Conservation (phyloP, 2,113 vertebrate genomes). For the Illadopsis cleaveri region DNA sequence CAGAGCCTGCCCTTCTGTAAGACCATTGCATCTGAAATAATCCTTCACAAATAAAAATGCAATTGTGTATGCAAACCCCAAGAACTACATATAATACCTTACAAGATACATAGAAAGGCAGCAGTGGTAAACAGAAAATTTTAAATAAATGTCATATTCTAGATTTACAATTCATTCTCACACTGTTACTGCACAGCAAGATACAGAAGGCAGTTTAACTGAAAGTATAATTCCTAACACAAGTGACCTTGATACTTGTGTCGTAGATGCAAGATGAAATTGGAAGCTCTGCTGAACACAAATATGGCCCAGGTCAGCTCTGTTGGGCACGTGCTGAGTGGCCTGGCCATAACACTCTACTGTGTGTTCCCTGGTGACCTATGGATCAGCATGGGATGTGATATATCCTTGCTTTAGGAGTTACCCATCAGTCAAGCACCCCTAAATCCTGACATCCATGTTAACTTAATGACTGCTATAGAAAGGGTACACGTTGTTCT, state of each 20-base stretch:
- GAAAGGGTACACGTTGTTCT: neutral
- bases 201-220: neutral
- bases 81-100: neutral
- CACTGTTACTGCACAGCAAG: neutral
- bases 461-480: constrained; percentile 13
- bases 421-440: neutral
- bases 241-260: neutral
- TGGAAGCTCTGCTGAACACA: constrained; percentile 1
- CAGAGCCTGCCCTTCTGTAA: neutral
- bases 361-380: neutral
- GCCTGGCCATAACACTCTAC: neutral
- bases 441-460: neutral
- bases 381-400: neutral
- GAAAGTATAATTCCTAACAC: neutral
- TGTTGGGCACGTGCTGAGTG: neutral
- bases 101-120: neutral
- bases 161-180: neutral
- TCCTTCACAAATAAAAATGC: neutral
- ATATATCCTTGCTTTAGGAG: neutral
- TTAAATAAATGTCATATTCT: neutral
- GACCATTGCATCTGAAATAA: neutral
- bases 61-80: neutral
- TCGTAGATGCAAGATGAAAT: neutral
- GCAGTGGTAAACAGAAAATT: neutral
- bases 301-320: neutral